Evolutionary conservation across 2,113 vertebrate genomes (phyloP).

Genomic region (Eclectus roratus): DNA sequence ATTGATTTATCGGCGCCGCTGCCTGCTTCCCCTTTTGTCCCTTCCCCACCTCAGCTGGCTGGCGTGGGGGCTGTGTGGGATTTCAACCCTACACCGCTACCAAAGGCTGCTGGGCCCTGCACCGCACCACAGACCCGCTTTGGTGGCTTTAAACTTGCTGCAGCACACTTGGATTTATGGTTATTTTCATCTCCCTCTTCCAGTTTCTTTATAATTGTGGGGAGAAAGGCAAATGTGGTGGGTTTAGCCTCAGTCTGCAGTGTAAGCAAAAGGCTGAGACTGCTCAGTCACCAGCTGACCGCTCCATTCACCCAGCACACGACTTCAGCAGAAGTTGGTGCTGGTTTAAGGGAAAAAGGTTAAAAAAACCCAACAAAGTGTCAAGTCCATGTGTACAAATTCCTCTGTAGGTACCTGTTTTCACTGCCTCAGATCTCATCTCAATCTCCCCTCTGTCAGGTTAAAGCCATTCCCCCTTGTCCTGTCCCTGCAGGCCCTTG

Average conservation of each 20-base stretch:
- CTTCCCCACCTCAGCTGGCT: accelerated
- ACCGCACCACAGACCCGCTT: accelerated
- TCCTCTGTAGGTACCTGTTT: not conserved
- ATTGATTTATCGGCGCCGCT: accelerated
- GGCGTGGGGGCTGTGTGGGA: accelerated
- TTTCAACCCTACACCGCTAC: not conserved
- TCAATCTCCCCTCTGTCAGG: no score
- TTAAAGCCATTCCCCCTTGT: not conserved
- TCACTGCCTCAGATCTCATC: no score
- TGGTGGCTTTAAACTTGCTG: not conserved
- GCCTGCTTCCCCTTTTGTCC: not conserved
- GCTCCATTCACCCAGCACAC: accelerated
- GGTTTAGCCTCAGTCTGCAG: accelerated
- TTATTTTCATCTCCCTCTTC: not conserved
- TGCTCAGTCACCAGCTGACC: not conserved
- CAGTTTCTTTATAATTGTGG: not conserved
- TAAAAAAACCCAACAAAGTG: not conserved
- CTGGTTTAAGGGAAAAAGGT: not conserved
- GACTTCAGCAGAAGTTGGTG: not conserved
- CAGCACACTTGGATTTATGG: accelerated
- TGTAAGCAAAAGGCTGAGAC: not conserved
- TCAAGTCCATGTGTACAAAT: no score
- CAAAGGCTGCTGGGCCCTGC: not conserved
- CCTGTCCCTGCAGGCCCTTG: not conserved
- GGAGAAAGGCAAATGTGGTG: not conserved